Conservation (phyloP, 1,140 invertebrate species). For the Brachystomella parvula region DNA sequence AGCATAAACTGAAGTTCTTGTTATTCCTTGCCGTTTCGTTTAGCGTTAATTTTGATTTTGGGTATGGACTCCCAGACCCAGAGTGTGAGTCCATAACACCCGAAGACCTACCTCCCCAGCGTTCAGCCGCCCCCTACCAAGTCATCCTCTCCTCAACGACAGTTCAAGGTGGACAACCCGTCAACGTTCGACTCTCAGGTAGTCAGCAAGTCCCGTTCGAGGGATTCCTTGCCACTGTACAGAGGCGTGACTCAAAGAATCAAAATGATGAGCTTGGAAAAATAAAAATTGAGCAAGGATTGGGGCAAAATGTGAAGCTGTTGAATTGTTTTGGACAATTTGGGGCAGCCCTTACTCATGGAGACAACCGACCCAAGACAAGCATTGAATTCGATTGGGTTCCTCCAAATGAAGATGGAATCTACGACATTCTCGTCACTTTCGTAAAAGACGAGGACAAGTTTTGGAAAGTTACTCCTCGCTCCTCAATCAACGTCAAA, state of each 20-base stretch:
- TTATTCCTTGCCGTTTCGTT: too few relatives aligned
- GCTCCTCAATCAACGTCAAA: not conserved
- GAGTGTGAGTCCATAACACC: not conserved
- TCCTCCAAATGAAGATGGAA: conserved; percentile 15
- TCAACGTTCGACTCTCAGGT: not conserved
- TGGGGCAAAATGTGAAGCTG: not conserved
- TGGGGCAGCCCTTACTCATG: not conserved
- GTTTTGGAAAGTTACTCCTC: not conserved
- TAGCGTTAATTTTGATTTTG: not conserved
- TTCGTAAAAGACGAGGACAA: not conserved
- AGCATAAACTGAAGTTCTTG: too few relatives aligned
- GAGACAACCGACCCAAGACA: not conserved
- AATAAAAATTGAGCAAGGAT: not conserved
- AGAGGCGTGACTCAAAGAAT: not conserved
- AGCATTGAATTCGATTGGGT: conserved; percentile 12
- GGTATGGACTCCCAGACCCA: not conserved
- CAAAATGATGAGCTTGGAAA: not conserved
- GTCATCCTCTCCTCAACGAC: not conserved
- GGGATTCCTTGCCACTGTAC: not conserved
- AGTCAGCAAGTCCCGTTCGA: not conserved
- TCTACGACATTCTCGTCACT: conserved; percentile 1
- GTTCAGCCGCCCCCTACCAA: not conserved
- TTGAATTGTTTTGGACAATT: not conserved
- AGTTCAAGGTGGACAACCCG: not conserved
- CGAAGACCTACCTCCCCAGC: not conserved